Evolutionary conservation across 2,113 vertebrate species (phyloP), one percentile per base, ranked within the genome.

Genomic region (Bettongia penicillata): DNA sequence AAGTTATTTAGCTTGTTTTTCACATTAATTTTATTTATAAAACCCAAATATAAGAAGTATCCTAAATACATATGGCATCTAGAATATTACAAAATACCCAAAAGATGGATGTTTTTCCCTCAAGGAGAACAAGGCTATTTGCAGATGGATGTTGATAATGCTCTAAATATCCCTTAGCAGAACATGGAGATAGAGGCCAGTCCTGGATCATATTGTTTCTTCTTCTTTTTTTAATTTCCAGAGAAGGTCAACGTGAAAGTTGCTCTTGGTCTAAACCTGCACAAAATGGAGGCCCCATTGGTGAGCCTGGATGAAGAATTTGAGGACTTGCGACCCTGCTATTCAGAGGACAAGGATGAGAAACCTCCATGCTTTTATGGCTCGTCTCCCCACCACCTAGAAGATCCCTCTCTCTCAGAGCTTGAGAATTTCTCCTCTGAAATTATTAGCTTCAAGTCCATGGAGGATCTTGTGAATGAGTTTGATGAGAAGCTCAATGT

Each of bases 361-460:
- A 98, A 98, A 22, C 97, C 98, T 0, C 97, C 37, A 47, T 97
- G 98, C 96, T 97, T 99, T 61, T 98, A 99, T 0, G 98, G 98
- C 92, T 97, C 98, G 22, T 98, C 97, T 97, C 98, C 53, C 95
- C 99, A 97, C 95, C 98, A 97, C 28, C 98, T 99, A 3, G 99
- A 99, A 96, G 99, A 99, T 95, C 99, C 99, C 98, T 99, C 99
- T 95, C 99, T 99, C 98, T 99, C 99, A 0, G 99, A 99, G 98
- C 98, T 99, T 96, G 99, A 99, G 98, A 99, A 99, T 98, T 99
- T 99, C 98, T 98, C 98, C 43, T 99, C 99, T 0, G 99, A 99
- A 98, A 99, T 99, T 97, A 99, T 99, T 98, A 99, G 99, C 98
- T 99, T 99, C 98, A 99, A 99, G 98, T 99, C 99, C 84, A 99